These are phyloP conservation scores for Sphaerophoria rueppellii DNA, from an alignment of 2,888 invertebrate species.

Conservation along the genomic window DNA sequence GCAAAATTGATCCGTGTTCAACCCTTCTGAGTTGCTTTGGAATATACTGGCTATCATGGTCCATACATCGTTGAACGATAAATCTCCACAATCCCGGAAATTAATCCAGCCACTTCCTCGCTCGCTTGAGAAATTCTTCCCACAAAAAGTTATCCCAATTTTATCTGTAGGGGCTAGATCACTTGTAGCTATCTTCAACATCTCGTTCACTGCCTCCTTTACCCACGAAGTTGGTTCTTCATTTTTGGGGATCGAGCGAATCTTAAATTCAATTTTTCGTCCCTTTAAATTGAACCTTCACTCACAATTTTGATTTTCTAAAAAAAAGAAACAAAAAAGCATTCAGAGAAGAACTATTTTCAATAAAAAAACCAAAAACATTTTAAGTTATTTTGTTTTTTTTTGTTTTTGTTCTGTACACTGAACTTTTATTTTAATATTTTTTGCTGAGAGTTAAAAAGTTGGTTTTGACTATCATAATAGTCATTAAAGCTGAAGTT, in stretches of 20 bases:
- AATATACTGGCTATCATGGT: conserved; percentile 11
- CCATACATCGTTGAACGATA: neutral
- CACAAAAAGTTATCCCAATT: neutral
- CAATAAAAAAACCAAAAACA: neutral
- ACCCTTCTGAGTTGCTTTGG: conserved; percentile 15
- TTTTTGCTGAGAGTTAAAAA: no score
- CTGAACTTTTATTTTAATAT: no score
- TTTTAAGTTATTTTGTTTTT: neutral
- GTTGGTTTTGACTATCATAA: no score
- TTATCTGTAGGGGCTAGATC: neutral
- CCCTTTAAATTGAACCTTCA: neutral
- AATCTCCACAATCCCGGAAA: neutral
- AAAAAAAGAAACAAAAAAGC: neutral
- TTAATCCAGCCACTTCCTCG: neutral
- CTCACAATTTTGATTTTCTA: neutral
- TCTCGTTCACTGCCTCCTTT: neutral
- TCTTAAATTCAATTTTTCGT: neutral
- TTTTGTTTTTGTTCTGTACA: no score
- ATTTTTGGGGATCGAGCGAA: neutral
- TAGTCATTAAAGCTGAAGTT: no score
- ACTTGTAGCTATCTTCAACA: neutral
- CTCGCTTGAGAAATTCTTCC: neutral
- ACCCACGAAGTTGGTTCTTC: neutral
- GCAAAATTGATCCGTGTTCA: conserved; percentile 9
- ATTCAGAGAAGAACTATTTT: neutral